A percentile compares a stretch with the other conserved stretches of the same genome.
phyloP scores from a whole-genome alignment of 1,140 invertebrate species.

The Brachionus manjavacas region DNA sequence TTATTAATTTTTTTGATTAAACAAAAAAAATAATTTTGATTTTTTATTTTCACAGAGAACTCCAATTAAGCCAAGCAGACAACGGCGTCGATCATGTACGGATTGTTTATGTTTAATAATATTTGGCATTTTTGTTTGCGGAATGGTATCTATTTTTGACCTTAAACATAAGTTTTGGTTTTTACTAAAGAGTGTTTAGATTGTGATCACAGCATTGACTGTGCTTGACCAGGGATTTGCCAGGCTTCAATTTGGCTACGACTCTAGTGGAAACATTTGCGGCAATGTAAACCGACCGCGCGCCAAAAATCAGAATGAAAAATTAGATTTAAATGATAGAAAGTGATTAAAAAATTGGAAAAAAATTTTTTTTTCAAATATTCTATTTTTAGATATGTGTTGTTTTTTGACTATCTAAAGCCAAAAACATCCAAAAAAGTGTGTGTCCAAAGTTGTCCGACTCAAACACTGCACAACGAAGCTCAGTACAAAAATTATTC shows the following conservation, averaged over 20 bases:
- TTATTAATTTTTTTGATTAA: conserved; percentile 45
- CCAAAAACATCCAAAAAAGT: conserved; percentile 73
- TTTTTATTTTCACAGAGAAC: conserved; percentile 43
- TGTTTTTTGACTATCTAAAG: conserved; percentile 75
- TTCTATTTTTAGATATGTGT: conserved; percentile 64
- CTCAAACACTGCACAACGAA: conserved; percentile 63
- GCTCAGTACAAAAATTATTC: conserved; percentile 73
- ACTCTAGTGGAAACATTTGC: conserved; percentile 92
- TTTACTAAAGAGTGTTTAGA: conserved; percentile 60
- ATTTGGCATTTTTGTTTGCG: conserved; percentile 73
- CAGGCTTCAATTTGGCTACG: conserved; percentile 81
- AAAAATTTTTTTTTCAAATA: conserved; percentile 45
- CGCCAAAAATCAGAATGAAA: conserved; percentile 69
- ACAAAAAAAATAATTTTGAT: conserved; percentile 46
- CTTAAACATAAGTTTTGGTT: conserved; percentile 40
- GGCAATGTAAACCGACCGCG: conserved; percentile 68
- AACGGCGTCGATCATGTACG: conserved; percentile 57
- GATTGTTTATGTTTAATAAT: conserved; percentile 74
- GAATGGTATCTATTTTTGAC: conserved; percentile 65
- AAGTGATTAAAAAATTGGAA: conserved; percentile 57
- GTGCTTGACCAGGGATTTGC: conserved; percentile 81
- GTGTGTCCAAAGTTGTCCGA: conserved; percentile 81
- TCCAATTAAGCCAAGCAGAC: not conserved
- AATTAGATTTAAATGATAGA: conserved; percentile 72
- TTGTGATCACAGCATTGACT: conserved; percentile 78